phyloP scores from a whole-genome alignment of 2,797 vertebrate genomes.

The Sebastiscus albofasciatus region DNA sequence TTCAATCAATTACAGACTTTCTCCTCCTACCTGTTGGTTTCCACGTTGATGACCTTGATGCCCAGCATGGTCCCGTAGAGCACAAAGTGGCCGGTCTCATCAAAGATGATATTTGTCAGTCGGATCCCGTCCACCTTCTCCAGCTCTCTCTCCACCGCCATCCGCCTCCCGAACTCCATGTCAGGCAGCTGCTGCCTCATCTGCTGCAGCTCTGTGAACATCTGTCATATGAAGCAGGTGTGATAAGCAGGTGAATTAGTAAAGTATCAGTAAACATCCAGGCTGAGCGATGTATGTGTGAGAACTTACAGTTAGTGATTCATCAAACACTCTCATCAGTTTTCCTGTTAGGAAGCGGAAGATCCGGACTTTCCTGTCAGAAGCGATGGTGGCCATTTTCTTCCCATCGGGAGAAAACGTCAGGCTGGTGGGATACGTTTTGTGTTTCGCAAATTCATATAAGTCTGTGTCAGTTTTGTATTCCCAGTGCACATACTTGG shows the following conservation, averaged over 20 bases:
- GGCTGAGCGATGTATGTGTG: background rate
- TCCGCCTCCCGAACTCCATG: conserved; percentile 98
- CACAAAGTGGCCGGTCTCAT: conserved; percentile 98
- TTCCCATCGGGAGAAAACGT: conserved; percentile 93
- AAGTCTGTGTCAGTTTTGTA: conserved; percentile 98
- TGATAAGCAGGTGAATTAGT: background rate
- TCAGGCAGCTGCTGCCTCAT: conserved; percentile 98
- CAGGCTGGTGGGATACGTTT: conserved; percentile 93
- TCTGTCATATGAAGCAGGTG: conserved; percentile 75
- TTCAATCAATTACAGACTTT: background rate
- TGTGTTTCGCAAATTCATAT: conserved; percentile 97
- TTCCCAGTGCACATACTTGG: conserved; percentile 92
- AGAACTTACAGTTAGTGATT: conserved; percentile 92
- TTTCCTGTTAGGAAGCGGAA: conserved; percentile 97
- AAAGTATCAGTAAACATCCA: background rate
- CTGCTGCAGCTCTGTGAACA: conserved; percentile 99
- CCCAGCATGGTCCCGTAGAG: conserved; percentile 98
- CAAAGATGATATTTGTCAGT: conserved; percentile 95
- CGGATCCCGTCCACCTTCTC: conserved; percentile 97
- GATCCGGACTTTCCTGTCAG: conserved; percentile 96
- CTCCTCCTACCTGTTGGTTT: conserved; percentile 90
- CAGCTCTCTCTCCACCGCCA: conserved; percentile 96
- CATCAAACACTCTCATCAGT: conserved; percentile 96
- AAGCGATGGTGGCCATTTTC: conserved; percentile 96
- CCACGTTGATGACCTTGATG: conserved; percentile 98